phyloP scores from a whole-genome alignment of 2,113 vertebrate species.

The Corydoras maculifer region DNA sequence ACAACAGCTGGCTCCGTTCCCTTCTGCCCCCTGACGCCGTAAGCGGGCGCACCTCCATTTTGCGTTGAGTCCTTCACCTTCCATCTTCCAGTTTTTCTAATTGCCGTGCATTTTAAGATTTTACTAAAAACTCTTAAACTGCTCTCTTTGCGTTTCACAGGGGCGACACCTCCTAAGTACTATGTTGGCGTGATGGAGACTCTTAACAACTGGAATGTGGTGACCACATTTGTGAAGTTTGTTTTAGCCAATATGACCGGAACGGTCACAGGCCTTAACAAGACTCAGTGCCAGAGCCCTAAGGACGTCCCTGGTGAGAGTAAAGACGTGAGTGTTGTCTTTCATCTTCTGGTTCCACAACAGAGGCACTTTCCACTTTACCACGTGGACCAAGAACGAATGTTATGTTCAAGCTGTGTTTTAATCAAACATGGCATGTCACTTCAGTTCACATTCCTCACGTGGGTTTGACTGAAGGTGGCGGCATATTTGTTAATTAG shows the following conservation, averaged over 20 bases:
- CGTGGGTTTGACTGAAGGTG: no score
- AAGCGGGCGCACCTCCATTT: constrained; percentile 43
- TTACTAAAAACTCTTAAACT: background rate
- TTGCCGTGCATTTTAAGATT: background rate
- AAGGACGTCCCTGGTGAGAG: constrained; percentile 55
- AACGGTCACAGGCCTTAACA: constrained; percentile 60
- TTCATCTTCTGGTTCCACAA: no score
- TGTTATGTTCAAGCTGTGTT: no score
- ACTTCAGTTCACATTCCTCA: no score
- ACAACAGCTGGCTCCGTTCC: constrained; percentile 89
- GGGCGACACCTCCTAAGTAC: constrained; percentile 68
- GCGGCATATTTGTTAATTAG: no score
- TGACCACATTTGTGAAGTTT: constrained; percentile 71
- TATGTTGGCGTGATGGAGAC: constrained; percentile 69
- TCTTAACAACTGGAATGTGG: constrained; percentile 55
- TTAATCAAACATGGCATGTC: no score
- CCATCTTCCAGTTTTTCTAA: background rate
- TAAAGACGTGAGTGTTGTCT: constrained; percentile 59
- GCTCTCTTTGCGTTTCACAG: constrained; percentile 51
- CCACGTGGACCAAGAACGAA: no score
- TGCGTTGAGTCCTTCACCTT: background rate
- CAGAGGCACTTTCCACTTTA: background rate
- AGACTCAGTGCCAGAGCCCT: constrained; percentile 74
- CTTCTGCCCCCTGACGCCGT: constrained; percentile 65
- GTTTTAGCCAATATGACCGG: constrained; percentile 86